These are phyloP conservation scores for Gallinago stenura DNA, from an alignment of 2,797 vertebrate species.

Conservation along the genomic window DNA sequence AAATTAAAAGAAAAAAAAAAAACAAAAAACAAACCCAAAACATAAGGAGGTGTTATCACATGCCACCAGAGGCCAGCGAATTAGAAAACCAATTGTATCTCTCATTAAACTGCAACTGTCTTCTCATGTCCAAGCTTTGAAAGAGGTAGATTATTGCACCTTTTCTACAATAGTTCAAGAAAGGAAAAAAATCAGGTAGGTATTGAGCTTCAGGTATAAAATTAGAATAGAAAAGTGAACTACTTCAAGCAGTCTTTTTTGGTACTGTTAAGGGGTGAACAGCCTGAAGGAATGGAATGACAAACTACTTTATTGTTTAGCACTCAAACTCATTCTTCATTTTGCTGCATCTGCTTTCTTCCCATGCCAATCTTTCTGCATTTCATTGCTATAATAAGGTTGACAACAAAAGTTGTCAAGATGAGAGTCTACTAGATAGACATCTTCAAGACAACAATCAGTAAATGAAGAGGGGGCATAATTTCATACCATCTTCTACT, in stretches of 20 bases:
- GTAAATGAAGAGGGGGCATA: background rate
- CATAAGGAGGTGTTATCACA: background rate
- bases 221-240: background rate
- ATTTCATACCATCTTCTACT: background rate
- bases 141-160: background rate
- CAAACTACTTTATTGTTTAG: background rate
- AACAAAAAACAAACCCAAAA: no score
- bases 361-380: background rate
- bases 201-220: background rate
- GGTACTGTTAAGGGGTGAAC: background rate
- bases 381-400: background rate
- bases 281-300: background rate
- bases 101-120: conserved; percentile 4
- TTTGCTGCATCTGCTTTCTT: background rate
- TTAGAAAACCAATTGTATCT: conserved; percentile 47
- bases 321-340: background rate
- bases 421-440: background rate
- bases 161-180: background rate
- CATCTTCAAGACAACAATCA: background rate
- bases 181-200: background rate
- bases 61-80: conserved; percentile 33
- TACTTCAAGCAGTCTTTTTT: background rate
- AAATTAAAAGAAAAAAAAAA: conserved; percentile 27
- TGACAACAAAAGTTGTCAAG: background rate
- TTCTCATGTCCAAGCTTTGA: conserved; percentile 11